These are phyloP conservation scores for Acanthochromis polyacanthus DNA, from an alignment of 2,113 vertebrate genomes.

Conservation along the genomic window DNA sequence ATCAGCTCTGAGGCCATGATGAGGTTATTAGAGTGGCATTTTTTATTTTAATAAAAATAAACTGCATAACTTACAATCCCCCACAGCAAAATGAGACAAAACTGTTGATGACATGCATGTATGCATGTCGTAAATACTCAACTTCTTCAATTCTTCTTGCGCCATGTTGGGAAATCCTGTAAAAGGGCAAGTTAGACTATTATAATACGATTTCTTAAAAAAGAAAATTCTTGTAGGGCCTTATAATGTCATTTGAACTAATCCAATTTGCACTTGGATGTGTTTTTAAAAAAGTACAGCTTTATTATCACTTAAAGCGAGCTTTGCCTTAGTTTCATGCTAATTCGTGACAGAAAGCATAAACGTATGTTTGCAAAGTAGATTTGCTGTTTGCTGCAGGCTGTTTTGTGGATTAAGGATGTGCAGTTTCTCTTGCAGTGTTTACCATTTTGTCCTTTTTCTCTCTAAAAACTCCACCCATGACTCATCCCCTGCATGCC, in stretches of 20 bases:
- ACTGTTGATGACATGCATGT: background rate
- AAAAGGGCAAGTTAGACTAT: too few relatives aligned
- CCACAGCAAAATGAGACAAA: background rate
- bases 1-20: background rate
- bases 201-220: too few relatives aligned
- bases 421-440: background rate
- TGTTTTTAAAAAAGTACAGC: too few relatives aligned
- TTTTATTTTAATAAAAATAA: background rate
- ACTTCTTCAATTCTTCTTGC: background rate
- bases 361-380: background rate
- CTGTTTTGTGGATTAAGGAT: background rate
- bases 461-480: conserved; percentile 7
- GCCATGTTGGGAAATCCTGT: too few relatives aligned
- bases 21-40: background rate
- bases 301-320: too few relatives aligned
- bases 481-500: conserved; percentile 20
- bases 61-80: background rate
- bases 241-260: background rate
- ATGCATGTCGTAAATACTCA: background rate
- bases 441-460: background rate
- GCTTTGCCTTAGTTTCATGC: too few relatives aligned
- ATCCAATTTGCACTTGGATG: too few relatives aligned
- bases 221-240: background rate
- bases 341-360: background rate
- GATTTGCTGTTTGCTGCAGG: background rate